Percentiles rank a stretch among this genome's conserved stretches.
Evolutionary conservation across 2,113 vertebrate species (phyloP).

Genomic region (Callaeas wilsoni): DNA sequence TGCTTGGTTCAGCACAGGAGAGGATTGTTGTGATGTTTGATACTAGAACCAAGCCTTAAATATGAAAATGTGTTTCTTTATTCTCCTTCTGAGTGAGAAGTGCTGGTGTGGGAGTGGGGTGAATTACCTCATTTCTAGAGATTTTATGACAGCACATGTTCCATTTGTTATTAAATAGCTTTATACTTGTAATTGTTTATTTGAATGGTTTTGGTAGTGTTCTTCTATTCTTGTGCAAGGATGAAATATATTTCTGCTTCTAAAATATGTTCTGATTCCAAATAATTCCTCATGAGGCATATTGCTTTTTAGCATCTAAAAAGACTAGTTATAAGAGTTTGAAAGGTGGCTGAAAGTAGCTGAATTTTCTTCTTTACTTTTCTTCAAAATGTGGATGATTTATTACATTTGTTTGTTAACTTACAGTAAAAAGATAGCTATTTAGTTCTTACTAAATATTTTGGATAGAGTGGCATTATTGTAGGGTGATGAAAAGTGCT

Average conservation of each 20-base stretch:
- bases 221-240: not conserved
- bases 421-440: not conserved
- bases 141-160: not conserved
- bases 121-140: not conserved
- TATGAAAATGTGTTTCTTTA: not conserved
- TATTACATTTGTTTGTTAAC: not conserved
- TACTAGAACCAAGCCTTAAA: not conserved
- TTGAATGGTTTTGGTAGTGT: not conserved
- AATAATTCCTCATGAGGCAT: not conserved
- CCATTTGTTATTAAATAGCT: not conserved
- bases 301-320: not conserved
- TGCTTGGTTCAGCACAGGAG: not conserved
- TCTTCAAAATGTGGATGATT: not conserved
- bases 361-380: not conserved
- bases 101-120: not conserved
- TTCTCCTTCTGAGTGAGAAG: not conserved
- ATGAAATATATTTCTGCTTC: not conserved
- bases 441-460: not conserved
- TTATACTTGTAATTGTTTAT: not conserved
- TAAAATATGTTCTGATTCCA: not conserved
- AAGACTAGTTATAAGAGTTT: not conserved
- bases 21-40: not conserved
- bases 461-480: not conserved
- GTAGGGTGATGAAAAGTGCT: not conserved
- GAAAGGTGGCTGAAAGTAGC: not conserved